Conservation (phyloP, 2,797 vertebrate genomes). For the Rhincodon typus region DNA sequence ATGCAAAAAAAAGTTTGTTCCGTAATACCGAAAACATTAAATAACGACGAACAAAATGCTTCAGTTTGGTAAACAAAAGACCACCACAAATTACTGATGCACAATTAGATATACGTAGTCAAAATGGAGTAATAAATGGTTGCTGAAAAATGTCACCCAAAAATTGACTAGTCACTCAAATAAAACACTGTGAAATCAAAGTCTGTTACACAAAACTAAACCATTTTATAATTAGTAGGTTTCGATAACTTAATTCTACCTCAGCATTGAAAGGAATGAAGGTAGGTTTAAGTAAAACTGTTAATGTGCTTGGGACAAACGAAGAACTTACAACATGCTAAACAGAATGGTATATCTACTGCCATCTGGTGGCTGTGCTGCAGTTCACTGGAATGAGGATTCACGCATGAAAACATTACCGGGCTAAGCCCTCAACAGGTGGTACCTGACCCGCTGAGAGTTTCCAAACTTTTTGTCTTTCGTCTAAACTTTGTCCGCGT, state of each 20-base stretch:
- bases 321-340: not conserved
- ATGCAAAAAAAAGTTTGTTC: not conserved
- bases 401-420: not conserved
- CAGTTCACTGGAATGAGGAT: not conserved
- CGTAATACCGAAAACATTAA: not conserved
- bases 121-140: not conserved
- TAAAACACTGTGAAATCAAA: not conserved
- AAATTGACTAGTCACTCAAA: not conserved
- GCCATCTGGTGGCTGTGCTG: not conserved
- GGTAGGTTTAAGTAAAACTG: not conserved
- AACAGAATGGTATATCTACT: not conserved
- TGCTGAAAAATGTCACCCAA: not conserved
- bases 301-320: not conserved
- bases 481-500: not conserved
- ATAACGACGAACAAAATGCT: not conserved
- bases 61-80: not conserved
- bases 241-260: not conserved
- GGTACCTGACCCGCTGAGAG: not conserved
- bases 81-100: not conserved
- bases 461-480: not conserved
- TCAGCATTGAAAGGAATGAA: not conserved
- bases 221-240: not conserved
- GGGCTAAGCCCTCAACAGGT: not conserved
- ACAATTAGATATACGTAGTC: not conserved
- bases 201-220: not conserved